Evolutionary conservation across 1,140 invertebrate species (phyloP).

Genomic region (Lasioglossum albipes): DNA sequence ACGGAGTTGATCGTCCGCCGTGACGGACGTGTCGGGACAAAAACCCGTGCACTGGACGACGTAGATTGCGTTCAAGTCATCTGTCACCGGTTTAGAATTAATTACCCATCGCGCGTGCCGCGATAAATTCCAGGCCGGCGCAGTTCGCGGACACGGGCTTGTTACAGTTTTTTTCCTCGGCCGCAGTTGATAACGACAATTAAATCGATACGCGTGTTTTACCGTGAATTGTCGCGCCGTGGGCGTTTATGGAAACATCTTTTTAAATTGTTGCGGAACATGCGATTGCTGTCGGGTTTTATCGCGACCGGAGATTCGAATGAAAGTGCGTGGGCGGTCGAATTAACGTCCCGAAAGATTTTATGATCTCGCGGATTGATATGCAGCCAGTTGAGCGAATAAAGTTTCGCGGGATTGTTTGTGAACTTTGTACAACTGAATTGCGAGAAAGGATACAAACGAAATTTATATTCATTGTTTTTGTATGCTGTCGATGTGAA

Average conservation of each 20-base stretch:
- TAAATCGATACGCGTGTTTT: not conserved
- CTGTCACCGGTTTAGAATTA: slow-evolving; percentile 33
- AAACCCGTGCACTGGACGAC: not conserved
- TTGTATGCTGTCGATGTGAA: no score
- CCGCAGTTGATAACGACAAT: slow-evolving; percentile 11
- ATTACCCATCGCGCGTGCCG: slow-evolving; percentile 7
- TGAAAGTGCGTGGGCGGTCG: no score
- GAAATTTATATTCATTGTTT: no score
- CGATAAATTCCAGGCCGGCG: slow-evolving; percentile 2
- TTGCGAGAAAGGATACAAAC: no score
- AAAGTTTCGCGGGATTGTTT: no score
- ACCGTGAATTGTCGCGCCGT: not conserved
- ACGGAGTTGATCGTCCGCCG: not conserved
- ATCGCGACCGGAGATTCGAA: no score
- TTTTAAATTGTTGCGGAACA: not conserved
- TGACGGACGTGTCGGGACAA: not conserved
- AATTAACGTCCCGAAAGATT: no score
- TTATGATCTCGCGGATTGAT: no score
- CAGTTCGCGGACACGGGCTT: not conserved
- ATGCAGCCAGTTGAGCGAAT: no score
- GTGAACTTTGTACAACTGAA: no score
- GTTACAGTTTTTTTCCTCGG: not conserved
- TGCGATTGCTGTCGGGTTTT: not conserved
- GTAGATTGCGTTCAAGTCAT: slow-evolving; percentile 6
- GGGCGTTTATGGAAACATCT: slow-evolving; percentile 1